Evolutionary conservation across 2,888 invertebrate genomes (phyloP), one percentile per base, ranked within the genome.

Genomic region (Pachymerium ferrugineum): DNA sequence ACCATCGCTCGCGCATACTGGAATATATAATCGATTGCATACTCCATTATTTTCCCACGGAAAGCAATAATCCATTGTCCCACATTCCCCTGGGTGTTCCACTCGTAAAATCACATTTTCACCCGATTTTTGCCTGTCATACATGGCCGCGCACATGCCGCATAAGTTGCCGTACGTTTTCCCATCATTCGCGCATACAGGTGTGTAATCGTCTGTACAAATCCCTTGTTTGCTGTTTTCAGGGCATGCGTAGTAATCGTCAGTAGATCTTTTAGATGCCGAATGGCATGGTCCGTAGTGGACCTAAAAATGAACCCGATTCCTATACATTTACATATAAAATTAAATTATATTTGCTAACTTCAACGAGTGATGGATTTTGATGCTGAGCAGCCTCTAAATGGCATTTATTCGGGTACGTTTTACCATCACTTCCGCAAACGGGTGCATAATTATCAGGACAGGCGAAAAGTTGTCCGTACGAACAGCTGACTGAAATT

Each of bases 371-470:
- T n/a, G n/a, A n/a, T n/a, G n/a, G n/a, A n/a, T n/a, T n/a, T n/a
- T n/a, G n/a, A 10, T 35, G 10, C 35, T 35, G 8, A 10, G 8
- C 35, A 10, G 35, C 35, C 14, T 35, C 14, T 35, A 35, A 35
- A 35, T 10, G 14, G 35, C 35, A 35, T 35, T 35, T 14, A 14
- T 35, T 35, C 8, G 10, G 8, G 35, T 35, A 35, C 8, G 28
- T 68, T 25, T 68, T 68, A 28, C 68, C 68, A 68, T 68, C 68
- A n/a, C 29, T 29, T 10, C 68, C 68, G 10, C 68, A 68, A 28
- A 68, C 28, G 3, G 68, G 68, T 19, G 47, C 5, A 22, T 47
- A 47, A 47, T 3, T 16, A 6, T n/a, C n/a, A n/a, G n/a, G n/a
- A n/a, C n/a, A n/a, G n/a, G n/a, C n/a, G n/a, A n/a, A n/a, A n/a